These are phyloP conservation scores for Spea multiplicata DNA, from an alignment of 2,113 vertebrate genomes.

Conservation along the genomic window DNA sequence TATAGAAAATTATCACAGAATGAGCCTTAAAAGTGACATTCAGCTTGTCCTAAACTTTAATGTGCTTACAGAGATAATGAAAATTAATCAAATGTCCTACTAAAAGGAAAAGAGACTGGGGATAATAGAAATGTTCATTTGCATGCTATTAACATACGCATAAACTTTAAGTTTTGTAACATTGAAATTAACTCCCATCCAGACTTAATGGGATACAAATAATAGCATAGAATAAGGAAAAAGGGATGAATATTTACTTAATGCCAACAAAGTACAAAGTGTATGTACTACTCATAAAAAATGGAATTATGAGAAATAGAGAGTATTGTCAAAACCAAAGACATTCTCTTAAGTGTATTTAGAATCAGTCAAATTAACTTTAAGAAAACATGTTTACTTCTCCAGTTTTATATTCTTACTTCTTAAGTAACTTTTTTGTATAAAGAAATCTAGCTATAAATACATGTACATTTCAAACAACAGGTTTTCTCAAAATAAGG, in stretches of 20 bases:
- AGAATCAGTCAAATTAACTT: no score
- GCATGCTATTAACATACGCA: conserved; percentile 33
- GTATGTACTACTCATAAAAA: no score
- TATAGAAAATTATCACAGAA: conserved; percentile 33
- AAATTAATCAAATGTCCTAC: conserved; percentile 29
- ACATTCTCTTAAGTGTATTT: no score
- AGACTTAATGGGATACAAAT: background rate
- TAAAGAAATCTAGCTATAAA: no score
- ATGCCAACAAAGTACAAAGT: background rate
- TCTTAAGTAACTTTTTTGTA: no score
- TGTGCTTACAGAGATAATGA: conserved; percentile 28
- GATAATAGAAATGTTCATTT: conserved; percentile 20
- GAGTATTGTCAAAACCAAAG: no score
- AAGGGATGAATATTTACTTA: background rate
- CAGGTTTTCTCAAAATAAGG: no score
- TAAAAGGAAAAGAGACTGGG: conserved; percentile 25
- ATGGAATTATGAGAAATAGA: no score
- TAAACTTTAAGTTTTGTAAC: conserved; percentile 3
- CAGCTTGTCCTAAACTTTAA: conserved; percentile 32
- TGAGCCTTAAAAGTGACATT: conserved; percentile 31
- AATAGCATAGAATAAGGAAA: conserved; percentile 27
- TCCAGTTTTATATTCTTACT: no score
- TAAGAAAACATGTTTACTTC: no score
- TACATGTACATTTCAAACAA: no score
- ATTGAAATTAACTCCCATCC: conserved; percentile 2